Base-by-base conservation (phyloP, 2,113 vertebrate genomes). In the Tringa solitaria region DNA sequence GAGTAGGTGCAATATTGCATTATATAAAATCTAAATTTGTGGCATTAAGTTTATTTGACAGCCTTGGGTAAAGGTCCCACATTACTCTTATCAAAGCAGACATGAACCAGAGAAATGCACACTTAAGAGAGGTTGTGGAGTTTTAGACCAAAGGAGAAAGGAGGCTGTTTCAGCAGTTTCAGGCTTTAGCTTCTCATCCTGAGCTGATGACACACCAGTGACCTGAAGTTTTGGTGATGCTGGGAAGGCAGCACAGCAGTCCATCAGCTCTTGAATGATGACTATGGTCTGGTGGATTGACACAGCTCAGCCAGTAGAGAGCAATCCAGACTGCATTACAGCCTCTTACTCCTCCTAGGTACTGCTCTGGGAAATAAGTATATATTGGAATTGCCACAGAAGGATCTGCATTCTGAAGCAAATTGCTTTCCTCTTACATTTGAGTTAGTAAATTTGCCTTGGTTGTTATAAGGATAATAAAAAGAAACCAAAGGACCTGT, bases 201-300 rank as follows among this genome's bases (percentile, higher is more conserved):
- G 51, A 41, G 28, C 39, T 83, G 41, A 9, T 51, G 30, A 9
- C 26, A 32, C 28, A 22, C 4, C 10, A 22, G 16, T 77, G 75
- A 67, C n/a, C 61, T 59, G 75, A 48, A 54, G 30, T 59, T 63
- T 59, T 0, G 1, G 10, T 24, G 45, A 12, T 54, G 27, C 37
- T 77, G 67, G 30, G 53, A 85, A 76, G 37, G 37, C 24, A 35
- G 21, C 30, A 17, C 37, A 41, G 43, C 21, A 18, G 18, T 30
- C 48, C 4, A 0, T 48, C 72, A 51, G 0, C 35, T 76, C 73
- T 10, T 39, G 53, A 63, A 32, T 64, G 32, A 14, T 33, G 27
- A 32, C 46, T 83, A 80, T 0, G 0, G 8, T 39, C 56, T 57
- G n/a, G 7, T 68, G 60, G 48, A 35, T 56, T 2, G 0, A 35